Conservation (phyloP, 1,140 invertebrate species). For the Drosophila triauraria region DNA sequence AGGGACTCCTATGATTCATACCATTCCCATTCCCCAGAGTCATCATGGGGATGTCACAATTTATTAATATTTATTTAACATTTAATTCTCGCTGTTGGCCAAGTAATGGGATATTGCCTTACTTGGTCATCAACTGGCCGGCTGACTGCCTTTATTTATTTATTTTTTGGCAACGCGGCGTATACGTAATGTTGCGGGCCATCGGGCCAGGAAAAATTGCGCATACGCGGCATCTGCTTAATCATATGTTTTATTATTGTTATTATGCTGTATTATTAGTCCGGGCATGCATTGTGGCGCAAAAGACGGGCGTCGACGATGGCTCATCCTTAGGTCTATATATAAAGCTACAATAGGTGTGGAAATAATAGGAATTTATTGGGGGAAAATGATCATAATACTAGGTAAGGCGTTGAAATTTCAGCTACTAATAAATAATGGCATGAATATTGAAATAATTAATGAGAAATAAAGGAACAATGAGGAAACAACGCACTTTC, state of each 20-base stretch:
- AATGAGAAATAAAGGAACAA: not conserved
- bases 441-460: not conserved
- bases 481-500: not conserved
- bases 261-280: slow-evolving; percentile 46
- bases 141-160: not conserved
- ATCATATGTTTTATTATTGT: slow-evolving; percentile 32
- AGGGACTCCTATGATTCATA: slow-evolving; percentile 17
- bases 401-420: not conserved
- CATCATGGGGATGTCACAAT: slow-evolving; percentile 23
- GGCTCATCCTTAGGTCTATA: slow-evolving; percentile 51
- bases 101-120: slow-evolving; percentile 43
- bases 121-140: slow-evolving; percentile 36
- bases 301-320: slow-evolving; percentile 48
- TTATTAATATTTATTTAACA: slow-evolving; percentile 10
- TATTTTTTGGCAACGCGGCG: slow-evolving; percentile 15
- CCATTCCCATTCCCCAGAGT: not conserved
- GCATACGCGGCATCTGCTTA: slow-evolving; percentile 64
- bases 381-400: not conserved
- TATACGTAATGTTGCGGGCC: slow-evolving; percentile 37
- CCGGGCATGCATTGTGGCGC: slow-evolving; percentile 61
- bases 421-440: not conserved
- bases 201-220: slow-evolving; percentile 42
- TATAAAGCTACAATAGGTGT: slow-evolving; percentile 17
- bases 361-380: not conserved
- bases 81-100: not conserved